phyloP scores from a whole-genome alignment of 37 sponge, comb jelly and placozoan genomes.

The Diacarnus erythraeanus region DNA sequence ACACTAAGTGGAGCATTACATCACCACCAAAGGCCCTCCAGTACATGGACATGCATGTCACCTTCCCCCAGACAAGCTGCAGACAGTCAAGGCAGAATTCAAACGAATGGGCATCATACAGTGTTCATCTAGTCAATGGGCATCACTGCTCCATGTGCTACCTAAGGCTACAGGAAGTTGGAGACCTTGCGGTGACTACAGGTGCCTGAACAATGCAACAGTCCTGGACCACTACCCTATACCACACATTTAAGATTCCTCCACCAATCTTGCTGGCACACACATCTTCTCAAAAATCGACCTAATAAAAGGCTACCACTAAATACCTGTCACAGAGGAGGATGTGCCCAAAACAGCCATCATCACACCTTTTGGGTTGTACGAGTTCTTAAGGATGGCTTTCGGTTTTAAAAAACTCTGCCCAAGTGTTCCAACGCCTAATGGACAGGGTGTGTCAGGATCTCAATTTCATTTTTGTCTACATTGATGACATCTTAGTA shows the following conservation, averaged over 20 bases:
- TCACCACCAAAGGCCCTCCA: conserved; percentile 42
- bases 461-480: conserved; percentile 26
- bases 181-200: conserved; percentile 69
- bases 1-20: conserved; percentile 37
- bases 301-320: conserved; percentile 7
- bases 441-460: conserved; percentile 52
- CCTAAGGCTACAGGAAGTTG: conserved; percentile 53
- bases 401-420: conserved; percentile 36
- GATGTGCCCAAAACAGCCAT: conserved; percentile 35
- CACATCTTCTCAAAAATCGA: conserved; percentile 24
- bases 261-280: conserved; percentile 4
- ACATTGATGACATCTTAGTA: conserved; percentile 49
- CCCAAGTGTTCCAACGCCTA: conserved; percentile 52
- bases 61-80: conserved; percentile 26
- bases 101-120: conserved; percentile 42
- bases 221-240: conserved; percentile 58
- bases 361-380: conserved; percentile 7
- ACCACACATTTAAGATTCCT: conserved; percentile 61
- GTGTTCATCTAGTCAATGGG: conserved; percentile 44
- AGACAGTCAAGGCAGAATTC: conserved; percentile 27
- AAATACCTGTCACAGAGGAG: conserved; percentile 28
- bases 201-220: conserved; percentile 47
- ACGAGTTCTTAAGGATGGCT: conserved; percentile 9
- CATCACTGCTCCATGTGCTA: conserved; percentile 55
- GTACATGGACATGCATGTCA: conserved; percentile 15